These are phyloP conservation scores for Chionoecetes opilio DNA, from an alignment of 1,140 invertebrate species.

Conservation along the genomic window DNA sequence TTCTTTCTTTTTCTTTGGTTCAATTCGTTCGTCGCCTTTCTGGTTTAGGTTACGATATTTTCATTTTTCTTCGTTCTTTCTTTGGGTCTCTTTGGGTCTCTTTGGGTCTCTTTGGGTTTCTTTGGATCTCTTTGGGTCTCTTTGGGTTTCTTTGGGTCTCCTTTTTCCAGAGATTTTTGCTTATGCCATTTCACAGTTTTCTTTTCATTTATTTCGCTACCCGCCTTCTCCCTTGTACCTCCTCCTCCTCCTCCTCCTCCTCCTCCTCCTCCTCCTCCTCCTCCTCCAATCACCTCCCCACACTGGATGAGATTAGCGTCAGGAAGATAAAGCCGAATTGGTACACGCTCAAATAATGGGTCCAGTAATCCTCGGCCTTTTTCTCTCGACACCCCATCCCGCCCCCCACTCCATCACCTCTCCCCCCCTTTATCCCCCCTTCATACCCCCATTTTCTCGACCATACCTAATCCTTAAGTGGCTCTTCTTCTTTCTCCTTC, in stretches of 20 bases:
- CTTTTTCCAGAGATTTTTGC: neutral
- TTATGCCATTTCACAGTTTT: neutral
- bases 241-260: neutral
- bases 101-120: neutral
- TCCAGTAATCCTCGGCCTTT: neutral
- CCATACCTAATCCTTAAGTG: neutral
- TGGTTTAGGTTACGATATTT: neutral
- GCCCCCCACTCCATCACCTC: slow-evolving; percentile 1
- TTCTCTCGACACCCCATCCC: slow-evolving; percentile 16
- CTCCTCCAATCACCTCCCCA: neutral
- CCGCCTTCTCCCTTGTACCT: neutral
- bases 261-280: slow-evolving; percentile 30
- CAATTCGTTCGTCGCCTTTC: neutral
- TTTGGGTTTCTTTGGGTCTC: neutral
- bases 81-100: neutral
- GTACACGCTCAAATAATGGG: slow-evolving; percentile 6
- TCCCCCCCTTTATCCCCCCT: neutral
- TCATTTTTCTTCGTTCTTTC: neutral
- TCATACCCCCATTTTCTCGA: neutral
- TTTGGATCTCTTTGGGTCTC: neutral
- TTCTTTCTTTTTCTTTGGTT: too few species aligned
- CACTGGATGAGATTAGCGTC: neutral
- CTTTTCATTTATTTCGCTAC: neutral
- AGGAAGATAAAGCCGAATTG: neutral
- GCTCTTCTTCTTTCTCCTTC: neutral